Conservation (phyloP, 2,888 invertebrate genomes). For the Harmothoe impar region DNA sequence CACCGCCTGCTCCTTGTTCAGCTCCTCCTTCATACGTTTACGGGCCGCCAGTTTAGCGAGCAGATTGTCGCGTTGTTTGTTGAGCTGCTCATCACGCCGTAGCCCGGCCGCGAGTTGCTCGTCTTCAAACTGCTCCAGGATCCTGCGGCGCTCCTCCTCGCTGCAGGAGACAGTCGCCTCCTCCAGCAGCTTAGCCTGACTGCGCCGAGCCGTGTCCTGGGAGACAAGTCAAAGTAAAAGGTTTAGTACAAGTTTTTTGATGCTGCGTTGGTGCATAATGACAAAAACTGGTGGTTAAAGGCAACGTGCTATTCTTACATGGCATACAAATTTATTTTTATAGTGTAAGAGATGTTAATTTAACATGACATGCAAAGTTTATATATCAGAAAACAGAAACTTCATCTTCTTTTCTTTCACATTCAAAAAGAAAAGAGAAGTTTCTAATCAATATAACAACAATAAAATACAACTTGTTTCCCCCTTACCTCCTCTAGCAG, state of each 20-base stretch:
- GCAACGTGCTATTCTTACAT: no score
- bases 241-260: no score
- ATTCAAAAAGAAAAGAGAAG: no score
- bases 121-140: constrained; percentile 3
- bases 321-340: no score
- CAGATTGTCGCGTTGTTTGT: constrained; percentile 76
- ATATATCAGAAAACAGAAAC: no score
- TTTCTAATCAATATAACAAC: background rate
- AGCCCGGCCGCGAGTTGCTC: constrained; percentile 63
- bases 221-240: no score
- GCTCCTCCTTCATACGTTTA: constrained; percentile 80
- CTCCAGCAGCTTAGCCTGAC: constrained; percentile 73
- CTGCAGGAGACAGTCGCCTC: constrained; percentile 73
- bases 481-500: constrained; percentile 76
- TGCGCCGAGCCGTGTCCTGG: constrained; percentile 71
- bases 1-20: constrained; percentile 78
- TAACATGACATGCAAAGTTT: no score
- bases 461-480: background rate
- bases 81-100: constrained; percentile 71
- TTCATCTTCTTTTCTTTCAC: no score
- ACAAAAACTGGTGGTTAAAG: no score
- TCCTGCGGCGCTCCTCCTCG: constrained; percentile 33
- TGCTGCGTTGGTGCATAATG: no score
- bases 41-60: constrained; percentile 79
- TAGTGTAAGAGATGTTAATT: no score